Conservation (phyloP, 2,797 vertebrate genomes). For the Simalia tracyae region DNA sequence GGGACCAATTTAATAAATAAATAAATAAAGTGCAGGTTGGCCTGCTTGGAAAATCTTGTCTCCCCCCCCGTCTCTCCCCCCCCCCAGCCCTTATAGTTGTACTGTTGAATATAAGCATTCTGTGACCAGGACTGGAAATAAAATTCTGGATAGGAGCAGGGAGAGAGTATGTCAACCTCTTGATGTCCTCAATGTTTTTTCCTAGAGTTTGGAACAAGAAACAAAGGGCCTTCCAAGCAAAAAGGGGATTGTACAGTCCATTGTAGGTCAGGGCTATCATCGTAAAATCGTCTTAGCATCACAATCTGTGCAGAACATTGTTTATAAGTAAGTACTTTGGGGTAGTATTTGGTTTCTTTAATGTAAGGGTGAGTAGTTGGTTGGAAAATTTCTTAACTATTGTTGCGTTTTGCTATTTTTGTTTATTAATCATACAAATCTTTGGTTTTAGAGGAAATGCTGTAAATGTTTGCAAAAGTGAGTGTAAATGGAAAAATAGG, state of each 20-base stretch:
- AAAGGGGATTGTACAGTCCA: slow-evolving; percentile 96
- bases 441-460: not conserved
- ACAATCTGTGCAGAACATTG: slow-evolving; percentile 92
- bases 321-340: slow-evolving; percentile 87
- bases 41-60: not conserved
- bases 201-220: slow-evolving; percentile 94
- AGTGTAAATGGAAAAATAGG: not conserved
- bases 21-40: not conserved
- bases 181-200: slow-evolving; percentile 25
- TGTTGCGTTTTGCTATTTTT: not conserved
- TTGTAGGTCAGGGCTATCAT: slow-evolving; percentile 96
- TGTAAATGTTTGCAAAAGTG: not conserved
- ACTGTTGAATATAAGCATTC: not conserved
- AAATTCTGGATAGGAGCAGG: not conserved
- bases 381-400: not conserved
- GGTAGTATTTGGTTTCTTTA: not conserved
- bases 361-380: not conserved
- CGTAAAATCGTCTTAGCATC: slow-evolving; percentile 96
- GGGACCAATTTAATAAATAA: no score
- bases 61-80: no score
- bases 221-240: slow-evolving; percentile 97
- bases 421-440: not conserved
- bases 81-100: not conserved
- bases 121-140: not conserved
- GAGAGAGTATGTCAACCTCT: not conserved